Evolutionary conservation across 2,113 vertebrate species (phyloP).

Genomic region (Pseudopodoces humilis): DNA sequence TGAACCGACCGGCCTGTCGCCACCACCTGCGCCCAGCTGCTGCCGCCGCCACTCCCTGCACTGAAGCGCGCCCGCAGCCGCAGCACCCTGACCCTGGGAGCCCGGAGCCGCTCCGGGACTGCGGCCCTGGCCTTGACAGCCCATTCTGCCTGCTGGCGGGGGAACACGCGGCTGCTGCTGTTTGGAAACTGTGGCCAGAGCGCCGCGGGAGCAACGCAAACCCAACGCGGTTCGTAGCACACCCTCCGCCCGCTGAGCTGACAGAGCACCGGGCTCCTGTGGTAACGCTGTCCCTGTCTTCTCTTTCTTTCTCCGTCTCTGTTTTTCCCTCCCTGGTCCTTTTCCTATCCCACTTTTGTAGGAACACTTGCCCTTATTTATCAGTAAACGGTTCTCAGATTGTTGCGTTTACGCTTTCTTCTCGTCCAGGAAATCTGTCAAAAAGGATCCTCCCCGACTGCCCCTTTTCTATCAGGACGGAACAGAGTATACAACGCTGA

Average conservation of each 20-base stretch:
- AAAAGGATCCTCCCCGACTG: background rate
- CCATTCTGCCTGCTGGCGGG: fast-evolving
- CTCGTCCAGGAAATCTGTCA: background rate
- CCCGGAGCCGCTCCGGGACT: no score
- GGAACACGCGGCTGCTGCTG: no score
- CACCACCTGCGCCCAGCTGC: no score
- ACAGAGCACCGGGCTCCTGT: no score
- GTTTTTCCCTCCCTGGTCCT: background rate
- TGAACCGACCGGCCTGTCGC: fast-evolving
- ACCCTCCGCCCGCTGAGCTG: no score
- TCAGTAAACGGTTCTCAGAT: background rate
- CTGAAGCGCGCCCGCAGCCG: fast-evolving
- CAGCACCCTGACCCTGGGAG: fast-evolving
- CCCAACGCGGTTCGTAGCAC: fast-evolving
- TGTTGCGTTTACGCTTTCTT: background rate
- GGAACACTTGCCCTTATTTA: background rate
- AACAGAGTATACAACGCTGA: background rate
- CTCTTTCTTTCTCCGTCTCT: background rate
- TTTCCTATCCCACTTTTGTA: background rate
- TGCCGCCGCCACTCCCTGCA: fast-evolving
- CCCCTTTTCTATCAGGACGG: fast-evolving
- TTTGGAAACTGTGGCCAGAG: background rate
- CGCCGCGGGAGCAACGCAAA: fast-evolving
- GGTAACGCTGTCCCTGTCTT: no score
- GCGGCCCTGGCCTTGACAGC: no score